Evolutionary conservation across 1,140 invertebrate species (phyloP).

Genomic region (Paraescarpia echinospica): DNA sequence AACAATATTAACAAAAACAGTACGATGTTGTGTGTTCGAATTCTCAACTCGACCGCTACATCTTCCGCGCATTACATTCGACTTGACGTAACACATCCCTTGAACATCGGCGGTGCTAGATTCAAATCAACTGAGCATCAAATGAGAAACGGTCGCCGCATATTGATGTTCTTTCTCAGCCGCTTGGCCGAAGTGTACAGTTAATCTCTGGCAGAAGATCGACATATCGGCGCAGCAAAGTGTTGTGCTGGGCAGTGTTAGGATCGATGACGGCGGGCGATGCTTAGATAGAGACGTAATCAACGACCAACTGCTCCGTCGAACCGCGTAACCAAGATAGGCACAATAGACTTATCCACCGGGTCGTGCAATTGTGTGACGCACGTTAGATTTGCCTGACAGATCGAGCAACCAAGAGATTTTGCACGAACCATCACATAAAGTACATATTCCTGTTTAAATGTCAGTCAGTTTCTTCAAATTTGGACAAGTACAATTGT

Average conservation of each 20-base stretch:
- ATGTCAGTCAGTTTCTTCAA: no score
- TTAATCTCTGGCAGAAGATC: constrained; percentile 3
- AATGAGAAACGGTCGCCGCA: no score
- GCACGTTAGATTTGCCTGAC: background rate
- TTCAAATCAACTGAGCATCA: background rate
- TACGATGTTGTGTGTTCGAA: background rate
- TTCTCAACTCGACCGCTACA: background rate
- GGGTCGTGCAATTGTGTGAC: background rate
- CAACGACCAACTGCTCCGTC: background rate
- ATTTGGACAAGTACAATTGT: no score
- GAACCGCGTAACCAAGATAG: background rate
- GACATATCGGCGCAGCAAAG: background rate
- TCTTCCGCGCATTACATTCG: background rate
- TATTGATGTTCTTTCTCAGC: background rate
- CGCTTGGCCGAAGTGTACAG: background rate
- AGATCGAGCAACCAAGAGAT: background rate
- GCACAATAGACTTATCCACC: background rate
- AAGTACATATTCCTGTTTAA: no score
- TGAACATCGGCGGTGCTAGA: background rate
- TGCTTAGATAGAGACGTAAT: background rate
- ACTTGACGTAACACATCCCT: background rate
- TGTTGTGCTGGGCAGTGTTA: background rate
- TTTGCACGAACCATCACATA: background rate
- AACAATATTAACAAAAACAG: background rate
- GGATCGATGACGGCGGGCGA: background rate